phyloP scores from a whole-genome alignment of 2,113 vertebrate genomes.

The Larimichthys crocea region DNA sequence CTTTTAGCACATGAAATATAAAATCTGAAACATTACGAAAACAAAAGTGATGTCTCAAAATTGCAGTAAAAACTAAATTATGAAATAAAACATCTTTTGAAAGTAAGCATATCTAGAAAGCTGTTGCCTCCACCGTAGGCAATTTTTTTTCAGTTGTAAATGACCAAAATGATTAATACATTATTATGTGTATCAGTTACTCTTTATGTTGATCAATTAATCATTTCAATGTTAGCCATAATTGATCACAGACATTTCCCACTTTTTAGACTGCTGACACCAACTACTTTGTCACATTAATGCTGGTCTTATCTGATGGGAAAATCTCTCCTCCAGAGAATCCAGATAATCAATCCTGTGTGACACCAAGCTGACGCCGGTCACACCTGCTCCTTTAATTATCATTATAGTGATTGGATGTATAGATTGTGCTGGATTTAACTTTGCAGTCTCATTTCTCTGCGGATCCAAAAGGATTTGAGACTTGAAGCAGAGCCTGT shows the following conservation, averaged over 20 bases:
- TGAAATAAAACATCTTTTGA: not conserved
- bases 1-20: not conserved
- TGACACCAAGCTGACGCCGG: not conserved
- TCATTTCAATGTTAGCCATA: not conserved
- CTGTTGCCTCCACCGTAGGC: not conserved
- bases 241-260: not conserved
- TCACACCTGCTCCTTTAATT: not conserved
- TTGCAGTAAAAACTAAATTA: not conserved
- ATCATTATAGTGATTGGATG: not conserved
- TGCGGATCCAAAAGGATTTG: conserved; percentile 6
- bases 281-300: not conserved
- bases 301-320: conserved; percentile 24
- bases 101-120: not conserved
- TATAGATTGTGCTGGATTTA: conserved; percentile 11
- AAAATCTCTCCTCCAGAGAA: conserved; percentile 37
- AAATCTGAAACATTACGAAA: not conserved
- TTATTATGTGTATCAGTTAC: not conserved
- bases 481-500: not conserved
- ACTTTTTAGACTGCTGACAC: not conserved
- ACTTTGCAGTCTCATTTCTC: conserved; percentile 2
- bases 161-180: not conserved
- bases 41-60: not conserved
- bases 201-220: not conserved
- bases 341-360: conserved; percentile 3
- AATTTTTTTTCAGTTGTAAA: not conserved